Evolutionary conservation across 1,140 invertebrate genomes (phyloP), one percentile per base, ranked within the genome.

Genomic region (Macrosteles quadrilineatus): DNA sequence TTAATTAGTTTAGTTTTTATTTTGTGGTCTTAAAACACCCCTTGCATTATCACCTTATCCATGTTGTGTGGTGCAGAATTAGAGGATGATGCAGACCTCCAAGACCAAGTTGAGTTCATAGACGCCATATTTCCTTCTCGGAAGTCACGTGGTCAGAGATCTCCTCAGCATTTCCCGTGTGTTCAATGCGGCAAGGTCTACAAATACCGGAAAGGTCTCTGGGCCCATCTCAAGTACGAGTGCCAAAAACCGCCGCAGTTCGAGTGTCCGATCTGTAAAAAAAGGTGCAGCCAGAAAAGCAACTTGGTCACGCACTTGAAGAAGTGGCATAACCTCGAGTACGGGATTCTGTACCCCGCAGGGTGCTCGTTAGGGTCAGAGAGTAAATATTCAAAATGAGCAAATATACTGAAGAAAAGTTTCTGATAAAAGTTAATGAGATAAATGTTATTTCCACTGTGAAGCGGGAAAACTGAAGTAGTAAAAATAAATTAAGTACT

Each of bases 231-330:
- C 36, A 72, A 68, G n/a, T 68, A 53, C 59, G 76, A 87, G 72
- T 87, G 86, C 71, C 83, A 83, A 31, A 83, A 83, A n/a, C 21
- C 80, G 63, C 82, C 81, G 2, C 81, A 73, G 50, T 75, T 75
- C 47, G 71, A 68, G 40, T 76, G 75, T 65, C 69, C 68, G 17
- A 25, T 74, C n/a, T 76, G 75, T 29, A 40, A 68, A 23, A 71
- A 74, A 19, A 69, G 43, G 43, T 72, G 63, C 43, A 74, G 70
- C 29, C 74, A 74, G 36, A 76, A 75, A 43, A 70, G 71, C 63
- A 74, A 71, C 32, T 45, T 76, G 0, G 23, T 73, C 32, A 27
- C 68, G 32, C 75, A 76, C 65, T 71, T 76, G 50, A 71, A 72
- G 25, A 74, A 64, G 30, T 47, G 30, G 62, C 69, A 70, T 23